Percentiles rank a stretch among this genome's conserved stretches.
phyloP scores from a whole-genome alignment of 1,140 invertebrate genomes.

The Drosophila kanapiae region DNA sequence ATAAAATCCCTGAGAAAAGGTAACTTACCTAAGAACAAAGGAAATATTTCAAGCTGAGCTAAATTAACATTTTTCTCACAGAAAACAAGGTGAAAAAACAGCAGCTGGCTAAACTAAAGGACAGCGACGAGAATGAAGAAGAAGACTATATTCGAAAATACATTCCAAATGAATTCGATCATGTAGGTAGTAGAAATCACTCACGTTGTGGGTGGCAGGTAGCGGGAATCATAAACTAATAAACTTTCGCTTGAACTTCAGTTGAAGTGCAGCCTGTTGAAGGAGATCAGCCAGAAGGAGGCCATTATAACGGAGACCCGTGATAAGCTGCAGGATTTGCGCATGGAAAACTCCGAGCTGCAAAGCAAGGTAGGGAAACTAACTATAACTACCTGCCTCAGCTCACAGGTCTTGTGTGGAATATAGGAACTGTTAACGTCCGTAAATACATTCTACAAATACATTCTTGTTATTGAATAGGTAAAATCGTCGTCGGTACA shows the following conservation, averaged over 20 bases:
- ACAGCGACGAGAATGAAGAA: constrained; percentile 1
- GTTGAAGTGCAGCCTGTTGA: constrained; percentile 53
- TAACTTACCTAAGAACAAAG: neutral
- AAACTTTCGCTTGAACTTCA: constrained; percentile 35
- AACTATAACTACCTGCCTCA: neutral
- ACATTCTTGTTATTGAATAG: constrained; percentile 19
- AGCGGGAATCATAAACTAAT: constrained; percentile 10
- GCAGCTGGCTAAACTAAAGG: constrained; percentile 39
- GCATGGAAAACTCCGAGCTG: constrained; percentile 12
- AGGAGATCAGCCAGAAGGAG: constrained; percentile 56
- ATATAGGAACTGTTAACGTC: too few relatives aligned
- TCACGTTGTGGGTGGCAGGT: constrained; percentile 19
- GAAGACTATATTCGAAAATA: constrained; percentile 10
- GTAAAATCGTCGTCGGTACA: constrained; percentile 42
- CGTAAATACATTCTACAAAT: too few relatives aligned
- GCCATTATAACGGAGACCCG: constrained; percentile 26
- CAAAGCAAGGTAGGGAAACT: constrained; percentile 32
- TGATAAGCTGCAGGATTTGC: constrained; percentile 52
- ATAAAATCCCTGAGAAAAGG: constrained; percentile 44
- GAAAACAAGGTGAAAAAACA: constrained; percentile 37
- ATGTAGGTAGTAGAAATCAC: constrained; percentile 57
- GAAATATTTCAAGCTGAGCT: neutral
- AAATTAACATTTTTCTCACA: neutral
- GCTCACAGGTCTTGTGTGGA: neutral
- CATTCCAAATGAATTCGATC: constrained; percentile 47